phyloP scores from a whole-genome alignment of 92 coral and sea anemone species.

The Parazoanthus darwini region DNA sequence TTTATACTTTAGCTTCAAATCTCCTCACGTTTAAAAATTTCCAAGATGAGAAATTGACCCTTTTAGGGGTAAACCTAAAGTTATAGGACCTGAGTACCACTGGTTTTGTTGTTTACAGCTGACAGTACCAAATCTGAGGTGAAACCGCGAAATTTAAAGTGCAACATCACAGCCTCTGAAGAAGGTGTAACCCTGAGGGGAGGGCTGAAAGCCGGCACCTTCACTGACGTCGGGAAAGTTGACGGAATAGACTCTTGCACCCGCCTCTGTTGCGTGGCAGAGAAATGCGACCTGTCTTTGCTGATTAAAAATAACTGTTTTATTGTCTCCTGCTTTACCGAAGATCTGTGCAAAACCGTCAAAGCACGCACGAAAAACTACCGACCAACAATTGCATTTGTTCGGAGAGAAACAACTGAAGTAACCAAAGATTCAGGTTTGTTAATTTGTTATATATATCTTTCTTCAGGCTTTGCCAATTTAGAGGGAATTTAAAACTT shows the following conservation, averaged over 20 bases:
- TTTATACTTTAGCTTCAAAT: too few relatives aligned
- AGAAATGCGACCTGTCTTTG: conserved; percentile 87
- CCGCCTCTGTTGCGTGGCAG: conserved; percentile 91
- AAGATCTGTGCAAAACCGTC: conserved; percentile 81
- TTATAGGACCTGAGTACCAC: not conserved
- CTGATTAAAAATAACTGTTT: conserved; percentile 84
- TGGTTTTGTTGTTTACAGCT: conserved; percentile 29
- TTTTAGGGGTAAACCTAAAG: too few relatives aligned
- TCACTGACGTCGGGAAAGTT: conserved; percentile 92
- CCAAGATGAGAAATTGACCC: too few relatives aligned
- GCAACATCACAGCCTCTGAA: conserved; percentile 75
- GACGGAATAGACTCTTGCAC: conserved; percentile 87
- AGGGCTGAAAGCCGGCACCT: conserved; percentile 87
- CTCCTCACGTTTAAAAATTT: too few relatives aligned
- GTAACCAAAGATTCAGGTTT: conserved; percentile 79
- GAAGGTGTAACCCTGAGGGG: conserved; percentile 90
- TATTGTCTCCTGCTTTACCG: conserved; percentile 80
- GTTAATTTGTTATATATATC: not conserved
- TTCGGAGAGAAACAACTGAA: conserved; percentile 74
- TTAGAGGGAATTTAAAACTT: too few relatives aligned
- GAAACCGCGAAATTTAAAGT: conserved; percentile 85
- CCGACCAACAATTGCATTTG: conserved; percentile 80
- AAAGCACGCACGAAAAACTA: conserved; percentile 83
- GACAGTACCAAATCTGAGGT: conserved; percentile 53
- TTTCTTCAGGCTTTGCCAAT: too few relatives aligned